Percentiles rank a stretch among this genome's conserved stretches.
Conservation (phyloP, 1,140 invertebrate species). For the Trigoniulus corallinus region DNA sequence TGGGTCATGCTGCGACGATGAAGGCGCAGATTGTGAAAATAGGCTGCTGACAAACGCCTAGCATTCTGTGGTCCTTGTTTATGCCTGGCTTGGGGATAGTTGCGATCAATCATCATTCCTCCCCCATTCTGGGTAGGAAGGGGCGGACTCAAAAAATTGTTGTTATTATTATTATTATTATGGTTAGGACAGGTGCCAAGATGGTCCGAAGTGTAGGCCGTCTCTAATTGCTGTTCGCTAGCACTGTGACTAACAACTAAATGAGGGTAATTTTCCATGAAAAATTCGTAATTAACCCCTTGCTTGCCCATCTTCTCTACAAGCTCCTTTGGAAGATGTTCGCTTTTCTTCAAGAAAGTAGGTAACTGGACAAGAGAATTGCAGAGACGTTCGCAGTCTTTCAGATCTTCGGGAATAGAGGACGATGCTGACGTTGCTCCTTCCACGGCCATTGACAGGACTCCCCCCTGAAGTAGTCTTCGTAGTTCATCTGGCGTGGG, state of each 20-base stretch:
- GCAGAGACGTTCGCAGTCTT: slow-evolving; percentile 34
- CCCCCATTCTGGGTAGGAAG: too few relatives aligned
- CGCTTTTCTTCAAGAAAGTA: slow-evolving; percentile 58
- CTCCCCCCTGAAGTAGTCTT: not conserved
- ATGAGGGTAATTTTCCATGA: slow-evolving; percentile 7
- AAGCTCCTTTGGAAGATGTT: slow-evolving; percentile 48
- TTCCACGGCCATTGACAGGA: too few relatives aligned
- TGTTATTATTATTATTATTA: not conserved
- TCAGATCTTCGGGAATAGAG: slow-evolving; percentile 6
- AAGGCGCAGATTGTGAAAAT: slow-evolving; percentile 15
- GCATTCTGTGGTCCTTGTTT: not conserved
- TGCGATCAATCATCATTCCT: too few relatives aligned
- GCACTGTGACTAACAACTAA: not conserved
- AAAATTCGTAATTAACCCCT: slow-evolving; percentile 16
- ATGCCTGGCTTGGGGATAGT: too few relatives aligned
- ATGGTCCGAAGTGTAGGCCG: too few relatives aligned
- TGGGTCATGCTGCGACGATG: slow-evolving; percentile 40
- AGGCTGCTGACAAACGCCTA: slow-evolving; percentile 8
- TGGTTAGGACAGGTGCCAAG: too few relatives aligned
- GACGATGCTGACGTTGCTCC: not conserved
- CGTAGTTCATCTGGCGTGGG: not conserved
- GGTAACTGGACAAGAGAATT: slow-evolving; percentile 63
- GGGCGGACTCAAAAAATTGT: not conserved
- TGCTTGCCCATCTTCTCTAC: slow-evolving; percentile 49
- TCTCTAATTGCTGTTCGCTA: not conserved